Percentiles rank a stretch among this genome's conserved stretches.
Evolutionary conservation across 1,140 invertebrate species (phyloP).

Genomic region (Drosophila sechellia): DNA sequence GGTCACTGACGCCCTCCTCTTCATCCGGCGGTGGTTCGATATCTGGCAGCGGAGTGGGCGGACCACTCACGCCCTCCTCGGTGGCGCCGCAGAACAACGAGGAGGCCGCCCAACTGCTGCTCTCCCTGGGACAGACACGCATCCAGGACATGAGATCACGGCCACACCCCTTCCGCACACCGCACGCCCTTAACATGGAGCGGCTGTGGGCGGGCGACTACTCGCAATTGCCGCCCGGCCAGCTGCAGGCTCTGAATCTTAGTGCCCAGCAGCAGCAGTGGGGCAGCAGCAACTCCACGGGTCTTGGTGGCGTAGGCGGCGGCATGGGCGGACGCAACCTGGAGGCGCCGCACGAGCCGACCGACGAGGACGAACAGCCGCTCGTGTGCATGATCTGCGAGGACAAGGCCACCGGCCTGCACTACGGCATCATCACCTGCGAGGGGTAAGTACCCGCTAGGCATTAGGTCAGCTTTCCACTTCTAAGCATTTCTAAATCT

Average conservation of each 20-base stretch:
- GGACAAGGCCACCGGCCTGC: constrained; percentile 98
- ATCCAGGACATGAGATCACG: constrained; percentile 83
- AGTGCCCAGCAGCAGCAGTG: constrained; percentile 86
- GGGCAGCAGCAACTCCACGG: constrained; percentile 68
- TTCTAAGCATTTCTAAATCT: not conserved
- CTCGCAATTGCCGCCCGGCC: constrained; percentile 92
- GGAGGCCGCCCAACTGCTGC: constrained; percentile 91
- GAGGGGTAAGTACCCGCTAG: constrained; percentile 89
- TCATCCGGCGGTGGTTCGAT: constrained; percentile 80
- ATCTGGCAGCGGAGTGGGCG: not conserved
- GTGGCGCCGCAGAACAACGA: constrained; percentile 87
- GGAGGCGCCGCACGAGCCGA: constrained; percentile 87
- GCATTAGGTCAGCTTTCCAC: too few species aligned
- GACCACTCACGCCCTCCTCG: constrained; percentile 23
- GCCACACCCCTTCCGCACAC: constrained; percentile 81
- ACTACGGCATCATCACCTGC: constrained; percentile 99
- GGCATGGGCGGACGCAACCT: constrained; percentile 82
- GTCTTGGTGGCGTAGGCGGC: constrained; percentile 72
- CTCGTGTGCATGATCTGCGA: constrained; percentile 99
- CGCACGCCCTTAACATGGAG: constrained; percentile 93
- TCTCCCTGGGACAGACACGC: constrained; percentile 90
- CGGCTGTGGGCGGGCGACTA: constrained; percentile 94
- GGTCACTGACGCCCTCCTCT: constrained; percentile 75
- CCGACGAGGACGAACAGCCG: constrained; percentile 95
- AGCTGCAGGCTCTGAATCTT: constrained; percentile 92